Conservation (phyloP, 2,113 vertebrate species). For the Cettia cetti region DNA sequence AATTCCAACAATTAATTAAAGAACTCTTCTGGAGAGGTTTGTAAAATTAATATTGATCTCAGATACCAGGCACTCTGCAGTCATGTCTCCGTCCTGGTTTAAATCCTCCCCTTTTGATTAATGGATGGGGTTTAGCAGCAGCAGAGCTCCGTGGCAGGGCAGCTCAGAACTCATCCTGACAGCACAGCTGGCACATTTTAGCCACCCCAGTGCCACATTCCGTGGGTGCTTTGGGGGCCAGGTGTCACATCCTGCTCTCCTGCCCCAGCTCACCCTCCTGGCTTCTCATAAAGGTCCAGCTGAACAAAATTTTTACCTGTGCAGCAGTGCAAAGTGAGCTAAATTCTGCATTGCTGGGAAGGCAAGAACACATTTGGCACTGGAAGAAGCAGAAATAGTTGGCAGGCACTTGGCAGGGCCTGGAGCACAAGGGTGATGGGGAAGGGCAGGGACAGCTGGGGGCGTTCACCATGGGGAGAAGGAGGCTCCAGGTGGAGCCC, state of each 20-base stretch:
- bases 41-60: conserved; percentile 60
- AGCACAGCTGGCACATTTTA: background rate
- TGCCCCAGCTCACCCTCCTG: background rate
- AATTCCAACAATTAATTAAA: conserved; percentile 65
- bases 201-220: rapidly evolving
- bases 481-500: background rate
- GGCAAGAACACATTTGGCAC: background rate
- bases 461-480: background rate
- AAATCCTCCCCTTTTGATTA: conserved; percentile 23
- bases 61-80: conserved; percentile 10
- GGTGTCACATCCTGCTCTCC: background rate
- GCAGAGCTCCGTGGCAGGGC: background rate
- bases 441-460: background rate
- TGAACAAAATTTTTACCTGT: background rate
- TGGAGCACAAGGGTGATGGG: background rate
- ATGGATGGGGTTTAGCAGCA: background rate
- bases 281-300: background rate
- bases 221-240: background rate
- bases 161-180: background rate
- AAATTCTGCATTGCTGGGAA: background rate
- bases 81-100: conserved; percentile 34
- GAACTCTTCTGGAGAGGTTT: conserved; percentile 48
- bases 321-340: background rate
- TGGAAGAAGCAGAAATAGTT: background rate
- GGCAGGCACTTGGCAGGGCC: background rate